Conservation (phyloP, 2,888 invertebrate genomes). For the Drosophila acutilabella region DNA sequence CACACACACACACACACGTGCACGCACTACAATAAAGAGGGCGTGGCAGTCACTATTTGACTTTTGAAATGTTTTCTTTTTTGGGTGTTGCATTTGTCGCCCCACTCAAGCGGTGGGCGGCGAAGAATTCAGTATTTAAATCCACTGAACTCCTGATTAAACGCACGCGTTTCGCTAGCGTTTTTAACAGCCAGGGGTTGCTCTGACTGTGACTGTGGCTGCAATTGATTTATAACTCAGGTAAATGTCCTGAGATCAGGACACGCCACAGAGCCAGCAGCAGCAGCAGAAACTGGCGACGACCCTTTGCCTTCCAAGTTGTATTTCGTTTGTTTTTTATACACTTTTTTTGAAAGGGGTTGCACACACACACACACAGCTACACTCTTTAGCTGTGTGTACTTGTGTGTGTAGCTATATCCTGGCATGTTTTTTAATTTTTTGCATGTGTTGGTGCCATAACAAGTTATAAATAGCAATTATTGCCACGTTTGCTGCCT, state of each 20-base stretch:
- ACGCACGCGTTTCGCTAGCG: conserved; percentile 38
- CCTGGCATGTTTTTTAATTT: conserved; percentile 35
- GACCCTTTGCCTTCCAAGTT: conserved; percentile 58
- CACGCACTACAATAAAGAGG: conserved; percentile 14
- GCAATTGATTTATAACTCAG: conserved; percentile 77
- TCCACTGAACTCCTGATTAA: conserved; percentile 23
- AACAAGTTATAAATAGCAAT: conserved; percentile 81
- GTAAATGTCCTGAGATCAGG: conserved; percentile 79
- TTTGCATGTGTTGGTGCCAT: conserved; percentile 75
- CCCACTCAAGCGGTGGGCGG: not conserved
- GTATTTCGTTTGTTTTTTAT: conserved; percentile 14
- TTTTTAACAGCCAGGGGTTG: conserved; percentile 37
- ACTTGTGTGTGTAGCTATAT: conserved; percentile 22
- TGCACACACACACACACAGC: conserved; percentile 37
- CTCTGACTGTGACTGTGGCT: conserved; percentile 12
- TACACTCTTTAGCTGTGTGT: conserved; percentile 1
- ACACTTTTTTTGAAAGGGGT: conserved; percentile 60
- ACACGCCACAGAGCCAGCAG: conserved; percentile 54
- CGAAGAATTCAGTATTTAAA: not conserved
- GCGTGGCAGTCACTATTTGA: conserved; percentile 56
- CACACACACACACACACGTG: not conserved
- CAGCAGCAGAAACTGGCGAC: conserved; percentile 9
- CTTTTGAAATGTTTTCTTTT: conserved; percentile 30
- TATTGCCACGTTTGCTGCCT: conserved; percentile 61
- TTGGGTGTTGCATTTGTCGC: conserved; percentile 31